These are phyloP conservation scores for Phragmatobia fuliginosa DNA, from an alignment of 2,888 invertebrate genomes.

Conservation along the genomic window DNA sequence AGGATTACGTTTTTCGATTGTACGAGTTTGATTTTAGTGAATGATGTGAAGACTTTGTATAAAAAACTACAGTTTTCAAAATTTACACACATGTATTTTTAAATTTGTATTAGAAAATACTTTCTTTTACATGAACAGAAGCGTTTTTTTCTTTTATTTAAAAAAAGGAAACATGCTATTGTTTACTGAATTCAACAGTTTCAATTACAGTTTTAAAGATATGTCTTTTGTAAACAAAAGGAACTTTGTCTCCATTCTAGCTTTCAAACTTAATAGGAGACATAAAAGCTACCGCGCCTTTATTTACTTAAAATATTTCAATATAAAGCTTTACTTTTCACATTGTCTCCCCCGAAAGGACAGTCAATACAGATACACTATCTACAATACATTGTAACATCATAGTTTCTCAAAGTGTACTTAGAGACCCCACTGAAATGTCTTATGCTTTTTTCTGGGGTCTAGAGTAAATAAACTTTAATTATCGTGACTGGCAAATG, in stretches of 20 bases:
- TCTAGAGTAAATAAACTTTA: no score
- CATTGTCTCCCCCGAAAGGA: slow-evolving; percentile 20
- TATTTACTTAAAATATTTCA: slow-evolving; percentile 3
- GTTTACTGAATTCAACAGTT: not conserved
- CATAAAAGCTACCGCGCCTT: not conserved
- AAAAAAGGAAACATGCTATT: not conserved
- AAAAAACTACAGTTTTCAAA: no score
- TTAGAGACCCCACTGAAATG: not conserved
- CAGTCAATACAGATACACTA: slow-evolving; percentile 12
- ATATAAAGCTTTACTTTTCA: slow-evolving; percentile 12
- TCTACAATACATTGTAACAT: slow-evolving; percentile 11
- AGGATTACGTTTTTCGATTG: no score
- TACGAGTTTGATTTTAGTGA: no score
- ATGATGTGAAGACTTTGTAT: no score
- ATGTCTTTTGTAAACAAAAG: not conserved
- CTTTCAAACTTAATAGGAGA: not conserved
- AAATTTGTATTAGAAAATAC: no score
- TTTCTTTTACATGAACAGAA: no score
- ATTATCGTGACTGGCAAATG: no score
- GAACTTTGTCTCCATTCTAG: not conserved
- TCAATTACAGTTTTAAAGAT: not conserved
- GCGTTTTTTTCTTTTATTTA: no score
- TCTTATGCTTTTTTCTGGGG: no score
- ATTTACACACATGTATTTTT: no score
- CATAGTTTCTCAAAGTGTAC: slow-evolving; percentile 8